Percentiles rank a stretch among this genome's conserved stretches.
phyloP scores from a whole-genome alignment of 2,113 vertebrate genomes.

The Chloebia gouldiae region DNA sequence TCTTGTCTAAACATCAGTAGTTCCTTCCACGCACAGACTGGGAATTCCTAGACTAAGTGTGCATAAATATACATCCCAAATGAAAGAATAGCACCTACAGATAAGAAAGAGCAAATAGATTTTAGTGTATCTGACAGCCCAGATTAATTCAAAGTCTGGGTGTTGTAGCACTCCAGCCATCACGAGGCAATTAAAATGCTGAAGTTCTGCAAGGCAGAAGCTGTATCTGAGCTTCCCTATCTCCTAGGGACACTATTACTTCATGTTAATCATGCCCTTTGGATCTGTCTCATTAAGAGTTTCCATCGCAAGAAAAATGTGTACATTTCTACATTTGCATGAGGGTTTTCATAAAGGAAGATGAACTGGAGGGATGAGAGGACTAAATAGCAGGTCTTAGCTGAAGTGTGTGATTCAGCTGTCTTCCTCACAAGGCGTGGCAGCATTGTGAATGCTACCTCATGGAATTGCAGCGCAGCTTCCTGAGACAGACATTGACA shows the following conservation, averaged over 20 bases:
- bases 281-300: constrained; percentile 51
- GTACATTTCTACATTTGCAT: not conserved
- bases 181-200: constrained; percentile 37
- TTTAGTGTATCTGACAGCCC: not conserved
- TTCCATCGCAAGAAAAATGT: constrained; percentile 30
- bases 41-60: not conserved
- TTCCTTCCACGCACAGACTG: not conserved
- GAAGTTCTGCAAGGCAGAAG: constrained; percentile 14
- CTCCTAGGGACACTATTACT: constrained; percentile 51
- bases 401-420: constrained; percentile 10
- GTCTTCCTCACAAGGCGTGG: not conserved
- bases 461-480: not conserved
- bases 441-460: not conserved
- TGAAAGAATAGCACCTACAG: not conserved
- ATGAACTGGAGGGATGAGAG: constrained; percentile 14
- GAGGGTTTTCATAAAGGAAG: constrained; percentile 17
- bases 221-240: not conserved
- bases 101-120: not conserved
- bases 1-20: not conserved
- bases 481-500: not conserved
- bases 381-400: not conserved
- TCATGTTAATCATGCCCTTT: constrained; percentile 61
- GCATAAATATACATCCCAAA: not conserved
- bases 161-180: not conserved
- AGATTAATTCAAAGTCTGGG: constrained; percentile 26